Evolutionary conservation across 2,797 vertebrate genomes (phyloP).

Genomic region (Anomalospiza imberbis): DNA sequence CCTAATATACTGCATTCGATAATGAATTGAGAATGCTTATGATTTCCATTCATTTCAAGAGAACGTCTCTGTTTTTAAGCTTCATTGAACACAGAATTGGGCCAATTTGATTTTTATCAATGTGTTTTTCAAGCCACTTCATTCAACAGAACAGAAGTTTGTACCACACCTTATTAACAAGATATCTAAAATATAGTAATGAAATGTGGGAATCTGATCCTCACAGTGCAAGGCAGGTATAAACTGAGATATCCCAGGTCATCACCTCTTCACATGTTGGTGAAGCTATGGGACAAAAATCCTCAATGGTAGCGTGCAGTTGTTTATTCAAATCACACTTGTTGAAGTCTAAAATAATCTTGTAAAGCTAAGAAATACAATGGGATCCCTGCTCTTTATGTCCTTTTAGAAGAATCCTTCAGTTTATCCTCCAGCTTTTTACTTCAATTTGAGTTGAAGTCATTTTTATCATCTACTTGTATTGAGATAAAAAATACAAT

Average conservation of each 20-base stretch:
- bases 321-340: neutral
- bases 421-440: neutral
- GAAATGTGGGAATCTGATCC: slow-evolving; percentile 23
- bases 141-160: neutral
- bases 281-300: neutral
- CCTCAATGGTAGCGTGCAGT: neutral
- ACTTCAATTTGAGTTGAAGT: neutral
- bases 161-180: neutral
- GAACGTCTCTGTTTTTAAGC: neutral
- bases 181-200: slow-evolving; percentile 33
- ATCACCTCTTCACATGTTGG: neutral
- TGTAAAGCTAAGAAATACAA: neutral
- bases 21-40: slow-evolving; percentile 26
- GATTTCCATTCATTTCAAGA: neutral
- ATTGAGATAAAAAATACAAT: neutral
- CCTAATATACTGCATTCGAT: neutral
- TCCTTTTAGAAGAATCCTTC: neutral
- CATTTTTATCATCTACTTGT: neutral
- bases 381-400: neutral
- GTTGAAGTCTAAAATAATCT: neutral
- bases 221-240: neutral
- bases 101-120: neutral
- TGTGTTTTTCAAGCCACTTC: neutral
- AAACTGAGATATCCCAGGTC: neutral
- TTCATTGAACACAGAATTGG: neutral